phyloP scores from a whole-genome alignment of 2,113 vertebrate species.

The Murina feae region DNA sequence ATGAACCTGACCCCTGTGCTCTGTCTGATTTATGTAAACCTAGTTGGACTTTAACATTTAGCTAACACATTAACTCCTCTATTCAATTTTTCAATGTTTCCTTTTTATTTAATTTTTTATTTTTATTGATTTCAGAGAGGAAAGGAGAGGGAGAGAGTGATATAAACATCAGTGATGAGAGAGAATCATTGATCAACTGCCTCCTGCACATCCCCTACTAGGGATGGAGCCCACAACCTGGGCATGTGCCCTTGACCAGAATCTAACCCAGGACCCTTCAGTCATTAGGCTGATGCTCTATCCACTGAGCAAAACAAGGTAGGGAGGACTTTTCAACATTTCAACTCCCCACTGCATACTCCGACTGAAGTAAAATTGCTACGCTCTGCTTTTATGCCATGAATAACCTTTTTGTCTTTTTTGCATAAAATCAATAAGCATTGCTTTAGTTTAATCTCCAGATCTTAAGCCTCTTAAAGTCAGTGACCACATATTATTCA shows the following conservation, averaged over 20 bases:
- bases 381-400: background rate
- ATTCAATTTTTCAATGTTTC: background rate
- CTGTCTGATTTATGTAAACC: background rate
- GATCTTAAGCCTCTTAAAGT: background rate
- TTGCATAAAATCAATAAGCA: background rate
- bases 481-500: background rate
- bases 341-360: background rate
- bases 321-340: background rate
- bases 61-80: background rate
- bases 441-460: background rate
- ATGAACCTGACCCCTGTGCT: background rate
- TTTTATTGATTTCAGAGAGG: background rate
- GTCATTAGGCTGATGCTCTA: too few relatives aligned
- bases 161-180: too few relatives aligned
- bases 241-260: too few relatives aligned
- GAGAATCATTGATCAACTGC: too few relatives aligned
- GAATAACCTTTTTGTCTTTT: background rate
- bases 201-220: too few relatives aligned
- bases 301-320: too few relatives aligned
- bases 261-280: too few relatives aligned
- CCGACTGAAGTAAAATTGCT: background rate
- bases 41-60: background rate
- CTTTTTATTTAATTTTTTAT: background rate
- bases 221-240: too few relatives aligned
- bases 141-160: too few relatives aligned